Base-by-base conservation (phyloP, 2,888 invertebrate species). In the Uloborus plumipes region DNA sequence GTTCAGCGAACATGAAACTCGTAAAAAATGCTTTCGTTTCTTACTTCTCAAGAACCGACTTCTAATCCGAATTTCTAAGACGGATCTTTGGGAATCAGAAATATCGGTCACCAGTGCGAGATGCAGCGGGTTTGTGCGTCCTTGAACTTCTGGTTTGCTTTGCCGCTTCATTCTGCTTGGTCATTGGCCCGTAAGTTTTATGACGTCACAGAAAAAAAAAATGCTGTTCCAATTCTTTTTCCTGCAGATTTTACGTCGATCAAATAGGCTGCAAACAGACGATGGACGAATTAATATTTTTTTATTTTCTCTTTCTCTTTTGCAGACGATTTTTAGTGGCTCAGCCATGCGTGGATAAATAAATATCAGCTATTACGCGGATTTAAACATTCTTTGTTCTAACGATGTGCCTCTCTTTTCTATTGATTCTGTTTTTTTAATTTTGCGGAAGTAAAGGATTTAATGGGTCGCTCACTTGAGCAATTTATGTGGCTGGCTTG, bases 81-180 rank as follows among this genome's bases (percentile, higher is more conserved):
- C 77, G 77, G 77, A 78, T 55, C 77, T 70, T 64, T 26, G 13
- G 22, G 14, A 26, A n/a, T 58, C 39, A 50, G 55, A 58, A 65
- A 78, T 65, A 50, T 78, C 77, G 77, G 77, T 78, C 77, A 78
- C 70, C 59, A 71, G 77, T 62, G 77, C 77, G 64, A 70, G 64
- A 58, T 55, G 47, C 18, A 9, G 55, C n/a, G 58, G 55, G 53
- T 55, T 61, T 64, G 77, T 71, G 62, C 77, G 77, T 71, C 77
- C 77, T 78, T 78, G 77, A 78, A 78, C 77, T 78, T 78, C 77
- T 71, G 55, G 55, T 71, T n/a, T 70, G 64, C 31, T 18, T 65
- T 53, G 39, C 47, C 31, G 61, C 39, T 39, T 39, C 7, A 64
- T 71, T 53, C 77, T 50, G 69, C 50, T 39, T 78, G 71, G 77